Conservation (phyloP, 2,888 invertebrate species). For the Tachina fera region DNA sequence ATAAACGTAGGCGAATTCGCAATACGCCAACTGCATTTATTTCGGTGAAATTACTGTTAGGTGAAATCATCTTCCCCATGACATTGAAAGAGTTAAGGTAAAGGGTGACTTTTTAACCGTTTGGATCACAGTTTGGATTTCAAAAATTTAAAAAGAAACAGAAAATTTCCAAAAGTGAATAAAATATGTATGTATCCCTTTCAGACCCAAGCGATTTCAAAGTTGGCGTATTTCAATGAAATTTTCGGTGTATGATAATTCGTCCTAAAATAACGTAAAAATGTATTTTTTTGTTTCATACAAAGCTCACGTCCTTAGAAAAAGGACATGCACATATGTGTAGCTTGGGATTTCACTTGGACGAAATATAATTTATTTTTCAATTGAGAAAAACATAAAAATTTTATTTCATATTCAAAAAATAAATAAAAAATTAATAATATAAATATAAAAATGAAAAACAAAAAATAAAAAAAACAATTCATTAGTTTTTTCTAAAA, state of each 20-base stretch:
- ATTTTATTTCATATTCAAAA: constrained; percentile 1
- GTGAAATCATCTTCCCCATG: no score
- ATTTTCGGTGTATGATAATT: constrained; percentile 18
- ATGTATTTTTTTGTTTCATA: constrained; percentile 28
- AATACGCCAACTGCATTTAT: no score
- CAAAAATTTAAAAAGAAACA: no score
- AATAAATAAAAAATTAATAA: constrained; percentile 20
- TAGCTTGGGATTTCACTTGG: constrained; percentile 24
- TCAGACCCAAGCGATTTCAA: constrained; percentile 46
- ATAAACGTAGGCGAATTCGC: no score
- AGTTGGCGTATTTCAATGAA: constrained; percentile 12
- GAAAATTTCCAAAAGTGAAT: no score
- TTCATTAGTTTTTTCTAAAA: background rate
- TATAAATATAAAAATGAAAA: constrained; percentile 11
- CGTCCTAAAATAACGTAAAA: constrained; percentile 16
- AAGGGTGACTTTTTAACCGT: no score
- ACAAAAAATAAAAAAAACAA: constrained; percentile 8
- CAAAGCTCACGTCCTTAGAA: constrained; percentile 34
- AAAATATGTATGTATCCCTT: constrained; percentile 10
- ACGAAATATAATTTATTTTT: constrained; percentile 19
- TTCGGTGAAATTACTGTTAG: no score
- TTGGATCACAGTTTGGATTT: no score
- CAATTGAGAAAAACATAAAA: background rate
- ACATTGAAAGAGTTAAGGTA: no score
- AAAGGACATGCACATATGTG: constrained; percentile 47